A percentile compares a stretch with the other conserved stretches of the same genome.
Conservation (phyloP, 53 echinoderm and acorn worm species). For the Antedon mediterranea region DNA sequence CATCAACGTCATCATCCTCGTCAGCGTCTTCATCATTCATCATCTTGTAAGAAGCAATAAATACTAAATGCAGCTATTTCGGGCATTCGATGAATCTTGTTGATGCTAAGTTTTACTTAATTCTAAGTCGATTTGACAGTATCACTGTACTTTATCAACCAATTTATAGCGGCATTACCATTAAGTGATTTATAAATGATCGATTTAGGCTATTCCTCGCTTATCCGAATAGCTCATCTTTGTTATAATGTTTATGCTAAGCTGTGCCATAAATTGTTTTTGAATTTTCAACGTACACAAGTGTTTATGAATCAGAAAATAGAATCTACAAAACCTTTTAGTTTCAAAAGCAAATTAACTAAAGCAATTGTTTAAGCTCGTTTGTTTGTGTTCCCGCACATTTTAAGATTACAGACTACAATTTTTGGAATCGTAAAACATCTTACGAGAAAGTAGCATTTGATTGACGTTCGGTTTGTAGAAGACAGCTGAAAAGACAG, state of each 20-base stretch:
- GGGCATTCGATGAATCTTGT: no score
- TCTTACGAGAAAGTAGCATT: no score
- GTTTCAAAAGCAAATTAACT: neutral
- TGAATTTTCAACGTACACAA: neutral
- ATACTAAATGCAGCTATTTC: no score
- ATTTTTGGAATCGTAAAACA: neutral
- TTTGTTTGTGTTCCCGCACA: neutral
- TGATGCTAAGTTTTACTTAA: no score
- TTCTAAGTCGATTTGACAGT: no score
- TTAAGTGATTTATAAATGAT: constrained; percentile 1
- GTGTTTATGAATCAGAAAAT: neutral
- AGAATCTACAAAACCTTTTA: neutral
- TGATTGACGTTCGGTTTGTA: neutral
- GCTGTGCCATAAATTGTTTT: neutral
- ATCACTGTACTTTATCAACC: neutral
- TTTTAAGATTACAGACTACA: neutral
- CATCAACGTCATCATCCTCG: no score
- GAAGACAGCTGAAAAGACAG: neutral
- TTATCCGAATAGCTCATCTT: neutral
- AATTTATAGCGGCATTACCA: neutral
- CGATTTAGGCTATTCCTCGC: neutral
- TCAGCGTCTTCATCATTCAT: no score
- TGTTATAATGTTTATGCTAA: neutral
- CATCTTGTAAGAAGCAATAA: no score
- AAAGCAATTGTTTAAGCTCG: neutral